A percentile compares a stretch with the other conserved stretches of the same genome.
Evolutionary conservation across 2,113 vertebrate species (phyloP).

Genomic region (Saguinus midas): DNA sequence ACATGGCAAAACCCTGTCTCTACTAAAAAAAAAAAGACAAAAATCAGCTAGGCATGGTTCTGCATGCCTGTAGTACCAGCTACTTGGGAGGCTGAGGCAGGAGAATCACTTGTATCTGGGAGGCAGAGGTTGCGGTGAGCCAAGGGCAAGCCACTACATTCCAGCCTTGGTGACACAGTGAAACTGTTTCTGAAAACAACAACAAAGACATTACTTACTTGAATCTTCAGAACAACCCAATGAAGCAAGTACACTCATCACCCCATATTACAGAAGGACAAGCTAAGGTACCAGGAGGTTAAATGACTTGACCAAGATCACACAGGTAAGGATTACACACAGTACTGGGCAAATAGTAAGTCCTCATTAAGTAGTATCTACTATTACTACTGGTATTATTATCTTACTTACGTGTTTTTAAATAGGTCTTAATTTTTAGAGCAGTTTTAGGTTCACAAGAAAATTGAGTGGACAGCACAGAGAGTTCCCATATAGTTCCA

Average conservation of each 20-base stretch:
- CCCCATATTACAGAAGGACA: neutral
- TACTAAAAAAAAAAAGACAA: too few species aligned
- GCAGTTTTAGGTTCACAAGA: neutral
- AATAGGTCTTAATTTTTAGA: neutral
- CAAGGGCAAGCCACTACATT: too few species aligned
- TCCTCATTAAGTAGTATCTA: neutral
- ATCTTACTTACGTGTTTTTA: neutral
- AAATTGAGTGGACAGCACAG: neutral
- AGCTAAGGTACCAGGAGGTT: neutral
- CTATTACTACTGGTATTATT: neutral
- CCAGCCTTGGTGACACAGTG: too few species aligned
- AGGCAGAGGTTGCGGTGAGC: too few species aligned
- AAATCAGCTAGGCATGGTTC: too few species aligned
- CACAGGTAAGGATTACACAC: too few species aligned
- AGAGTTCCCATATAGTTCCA: neutral
- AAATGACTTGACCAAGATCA: neutral
- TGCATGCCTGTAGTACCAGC: too few species aligned
- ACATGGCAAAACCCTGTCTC: too few species aligned
- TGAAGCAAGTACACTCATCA: too few species aligned
- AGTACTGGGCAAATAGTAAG: neutral
- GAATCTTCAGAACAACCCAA: neutral
- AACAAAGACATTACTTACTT: neutral
- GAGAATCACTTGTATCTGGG: too few species aligned
- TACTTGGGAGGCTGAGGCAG: too few species aligned
- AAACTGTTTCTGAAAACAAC: too few species aligned